These are phyloP conservation scores for Papilio machaon DNA, from an alignment of 1,140 invertebrate species.

Conservation along the genomic window DNA sequence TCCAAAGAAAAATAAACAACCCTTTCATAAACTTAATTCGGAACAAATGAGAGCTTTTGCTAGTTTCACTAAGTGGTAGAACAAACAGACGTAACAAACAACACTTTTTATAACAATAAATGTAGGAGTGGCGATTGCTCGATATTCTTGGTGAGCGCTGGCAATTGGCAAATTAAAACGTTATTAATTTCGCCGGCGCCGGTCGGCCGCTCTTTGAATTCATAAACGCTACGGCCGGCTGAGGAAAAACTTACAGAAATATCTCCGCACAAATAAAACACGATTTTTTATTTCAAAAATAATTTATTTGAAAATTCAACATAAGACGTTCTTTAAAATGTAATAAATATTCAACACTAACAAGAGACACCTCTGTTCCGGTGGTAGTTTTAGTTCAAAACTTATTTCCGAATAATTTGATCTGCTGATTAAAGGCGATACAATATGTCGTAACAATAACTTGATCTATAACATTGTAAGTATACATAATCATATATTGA, in stretches of 20 bases:
- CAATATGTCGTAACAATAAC: neutral
- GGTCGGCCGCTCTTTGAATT: slow-evolving; percentile 37
- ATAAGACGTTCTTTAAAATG: neutral
- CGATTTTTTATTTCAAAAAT: neutral
- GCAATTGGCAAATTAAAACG: slow-evolving; percentile 38
- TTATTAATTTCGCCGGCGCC: slow-evolving; percentile 37
- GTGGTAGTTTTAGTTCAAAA: neutral
- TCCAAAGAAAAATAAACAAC: neutral
- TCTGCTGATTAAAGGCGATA: neutral
- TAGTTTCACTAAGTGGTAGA: slow-evolving; percentile 1
- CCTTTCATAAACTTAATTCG: neutral
- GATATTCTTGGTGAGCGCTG: slow-evolving; percentile 26
- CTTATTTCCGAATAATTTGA: neutral
- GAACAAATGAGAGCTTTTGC: slow-evolving; percentile 2
- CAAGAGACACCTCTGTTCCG: neutral
- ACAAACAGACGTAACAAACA: slow-evolving; percentile 17
- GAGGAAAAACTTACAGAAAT: slow-evolving; percentile 20
- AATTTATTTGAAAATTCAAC: neutral
- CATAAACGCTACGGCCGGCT: slow-evolving; percentile 32
- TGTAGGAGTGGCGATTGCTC: slow-evolving; percentile 28
- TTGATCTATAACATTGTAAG: neutral
- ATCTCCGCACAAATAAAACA: slow-evolving; percentile 1
- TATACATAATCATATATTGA: slow-evolving; percentile 11
- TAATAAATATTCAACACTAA: too few species aligned
- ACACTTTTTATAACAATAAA: slow-evolving; percentile 26